A percentile compares a stretch with the other conserved stretches of the same genome.
These are phyloP conservation scores for Neofelis nebulosa DNA, from an alignment of 2,113 vertebrate species.

Conservation along the genomic window DNA sequence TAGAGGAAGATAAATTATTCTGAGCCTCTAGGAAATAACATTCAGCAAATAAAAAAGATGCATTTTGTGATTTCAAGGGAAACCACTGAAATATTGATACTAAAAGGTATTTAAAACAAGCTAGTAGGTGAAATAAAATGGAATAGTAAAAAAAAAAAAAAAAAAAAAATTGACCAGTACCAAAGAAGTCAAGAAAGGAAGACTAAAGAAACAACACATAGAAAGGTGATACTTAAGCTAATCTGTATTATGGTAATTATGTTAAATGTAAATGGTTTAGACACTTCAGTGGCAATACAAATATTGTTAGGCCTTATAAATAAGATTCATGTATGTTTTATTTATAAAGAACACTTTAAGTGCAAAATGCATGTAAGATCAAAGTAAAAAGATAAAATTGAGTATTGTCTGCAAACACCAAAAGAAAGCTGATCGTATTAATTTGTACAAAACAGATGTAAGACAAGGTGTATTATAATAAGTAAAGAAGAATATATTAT, in stretches of 20 bases:
- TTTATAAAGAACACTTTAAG: not conserved
- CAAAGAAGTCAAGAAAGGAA: not conserved
- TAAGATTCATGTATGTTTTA: not conserved
- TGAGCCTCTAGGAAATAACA: not conserved
- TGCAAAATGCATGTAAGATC: not conserved
- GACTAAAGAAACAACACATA: not conserved
- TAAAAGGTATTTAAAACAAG: not conserved
- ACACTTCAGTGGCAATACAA: not conserved
- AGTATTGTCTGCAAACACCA: not conserved
- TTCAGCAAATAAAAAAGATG: not conserved
- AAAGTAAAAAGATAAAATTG: not conserved
- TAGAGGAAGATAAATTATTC: not conserved
- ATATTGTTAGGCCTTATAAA: not conserved
- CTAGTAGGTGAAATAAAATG: not conserved
- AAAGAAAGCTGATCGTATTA: not conserved
- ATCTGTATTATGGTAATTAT: not conserved
- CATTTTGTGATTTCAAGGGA: not conserved
- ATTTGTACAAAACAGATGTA: not conserved
- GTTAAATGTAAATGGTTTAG: slow-evolving; percentile 17
- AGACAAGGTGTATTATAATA: not conserved
- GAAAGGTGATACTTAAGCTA: not conserved
- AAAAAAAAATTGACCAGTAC: not conserved
- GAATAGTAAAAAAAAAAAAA: not conserved
- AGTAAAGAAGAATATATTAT: not conserved
- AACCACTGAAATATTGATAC: not conserved